Evolutionary conservation across 2,113 vertebrate species (phyloP).

Genomic region (Acanthisitta chloris): DNA sequence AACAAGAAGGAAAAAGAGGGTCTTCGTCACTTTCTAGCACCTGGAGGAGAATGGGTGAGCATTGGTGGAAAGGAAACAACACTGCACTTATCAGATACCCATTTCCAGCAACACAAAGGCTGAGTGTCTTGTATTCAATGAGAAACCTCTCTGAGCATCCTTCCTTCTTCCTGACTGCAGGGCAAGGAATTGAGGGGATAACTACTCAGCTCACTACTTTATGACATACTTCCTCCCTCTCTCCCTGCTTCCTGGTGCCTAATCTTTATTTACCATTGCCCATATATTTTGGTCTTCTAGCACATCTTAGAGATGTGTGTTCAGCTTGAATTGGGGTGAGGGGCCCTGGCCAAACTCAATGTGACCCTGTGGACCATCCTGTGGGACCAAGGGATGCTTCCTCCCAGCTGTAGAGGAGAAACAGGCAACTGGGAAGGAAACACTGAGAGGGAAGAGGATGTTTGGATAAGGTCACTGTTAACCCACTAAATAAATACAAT

Average conservation of each 20-base stretch:
- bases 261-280: not conserved
- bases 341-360: rapidly evolving
- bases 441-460: not conserved
- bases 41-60: not conserved
- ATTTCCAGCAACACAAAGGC: not conserved
- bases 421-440: not conserved
- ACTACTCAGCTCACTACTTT: not conserved
- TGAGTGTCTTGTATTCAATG: not conserved
- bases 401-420: not conserved
- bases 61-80: not conserved
- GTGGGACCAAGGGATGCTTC: not conserved
- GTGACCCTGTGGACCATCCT: not conserved
- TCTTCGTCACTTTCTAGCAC: not conserved
- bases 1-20: not conserved
- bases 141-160: not conserved
- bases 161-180: not conserved
- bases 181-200: not conserved
- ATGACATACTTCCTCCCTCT: not conserved
- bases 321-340: not conserved
- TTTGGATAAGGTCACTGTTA: not conserved
- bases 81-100: not conserved
- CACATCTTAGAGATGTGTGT: not conserved
- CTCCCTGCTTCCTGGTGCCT: not conserved
- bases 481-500: not conserved
- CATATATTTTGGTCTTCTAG: not conserved